Conservation (phyloP, 2,888 invertebrate species). For the Calliopum simillimum region DNA sequence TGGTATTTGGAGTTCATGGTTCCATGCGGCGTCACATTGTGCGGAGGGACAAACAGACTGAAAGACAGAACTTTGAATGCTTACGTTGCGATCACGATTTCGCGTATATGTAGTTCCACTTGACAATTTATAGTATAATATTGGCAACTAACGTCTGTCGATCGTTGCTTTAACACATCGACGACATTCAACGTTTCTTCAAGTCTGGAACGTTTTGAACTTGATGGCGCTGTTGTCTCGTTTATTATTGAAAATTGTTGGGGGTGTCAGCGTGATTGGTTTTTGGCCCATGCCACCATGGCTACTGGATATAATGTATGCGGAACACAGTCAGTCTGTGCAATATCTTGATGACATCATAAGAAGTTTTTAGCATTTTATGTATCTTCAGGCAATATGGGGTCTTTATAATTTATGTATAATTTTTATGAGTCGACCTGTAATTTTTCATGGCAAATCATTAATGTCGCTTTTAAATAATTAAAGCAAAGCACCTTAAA, state of each 20-base stretch:
- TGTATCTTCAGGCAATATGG: neutral
- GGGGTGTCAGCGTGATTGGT: neutral
- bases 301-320: slow-evolving; percentile 1
- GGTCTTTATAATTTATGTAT: too few relatives aligned
- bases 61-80: slow-evolving; percentile 1
- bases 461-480: too few relatives aligned
- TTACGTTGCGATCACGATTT: slow-evolving; percentile 1
- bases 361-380: slow-evolving; percentile 4
- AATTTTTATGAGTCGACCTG: too few relatives aligned
- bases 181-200: too few relatives aligned
- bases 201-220: neutral
- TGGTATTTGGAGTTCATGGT: slow-evolving; percentile 9
- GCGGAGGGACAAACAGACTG: neutral
- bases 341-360: slow-evolving; percentile 20
- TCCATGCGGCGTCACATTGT: neutral
- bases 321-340: neutral
- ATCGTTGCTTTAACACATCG: too few relatives aligned
- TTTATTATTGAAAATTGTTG: too few relatives aligned
- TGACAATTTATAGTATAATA: slow-evolving; percentile 4
- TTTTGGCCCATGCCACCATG: slow-evolving; percentile 18
- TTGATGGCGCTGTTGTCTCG: neutral
- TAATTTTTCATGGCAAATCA: too few relatives aligned
- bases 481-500: too few relatives aligned
- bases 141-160: neutral
- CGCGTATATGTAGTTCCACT: neutral